phyloP scores from a whole-genome alignment of 2,113 vertebrate species.

The Spilogale gracilis region DNA sequence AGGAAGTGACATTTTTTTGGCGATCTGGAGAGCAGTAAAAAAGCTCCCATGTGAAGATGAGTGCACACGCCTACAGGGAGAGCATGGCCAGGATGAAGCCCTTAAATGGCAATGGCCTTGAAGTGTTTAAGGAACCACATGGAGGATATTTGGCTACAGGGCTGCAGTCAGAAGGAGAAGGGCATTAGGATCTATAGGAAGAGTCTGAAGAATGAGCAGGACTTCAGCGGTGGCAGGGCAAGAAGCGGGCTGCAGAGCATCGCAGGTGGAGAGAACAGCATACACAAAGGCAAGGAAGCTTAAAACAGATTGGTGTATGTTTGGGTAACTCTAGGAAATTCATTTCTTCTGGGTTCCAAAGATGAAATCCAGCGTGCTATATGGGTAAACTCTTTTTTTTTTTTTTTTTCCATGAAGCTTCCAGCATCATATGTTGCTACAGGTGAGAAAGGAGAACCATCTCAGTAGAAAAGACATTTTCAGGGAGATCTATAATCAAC shows the following conservation, averaged over 20 bases:
- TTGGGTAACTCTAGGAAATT: neutral
- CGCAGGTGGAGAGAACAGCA: neutral
- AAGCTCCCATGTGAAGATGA: neutral
- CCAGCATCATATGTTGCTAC: neutral
- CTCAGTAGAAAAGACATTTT: conserved; percentile 4
- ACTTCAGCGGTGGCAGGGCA: neutral
- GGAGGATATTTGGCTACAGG: neutral
- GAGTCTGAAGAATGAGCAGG: neutral
- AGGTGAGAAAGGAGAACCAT: neutral
- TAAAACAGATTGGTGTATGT: neutral
- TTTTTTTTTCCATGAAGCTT: neutral
- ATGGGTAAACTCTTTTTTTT: neutral
- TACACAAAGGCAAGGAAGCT: neutral
- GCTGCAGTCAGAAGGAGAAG: neutral
- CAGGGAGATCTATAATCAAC: conserved; percentile 20
- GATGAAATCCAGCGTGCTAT: neutral
- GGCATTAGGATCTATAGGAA: neutral
- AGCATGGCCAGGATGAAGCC: neutral
- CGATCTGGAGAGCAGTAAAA: neutral
- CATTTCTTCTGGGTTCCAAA: neutral
- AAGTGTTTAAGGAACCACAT: neutral
- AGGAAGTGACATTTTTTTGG: neutral
- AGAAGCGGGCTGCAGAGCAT: neutral
- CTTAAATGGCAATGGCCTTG: neutral
- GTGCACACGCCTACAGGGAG: neutral